These are phyloP conservation scores for Danio choprae DNA, from an alignment of 2,797 vertebrate species.

Conservation along the genomic window DNA sequence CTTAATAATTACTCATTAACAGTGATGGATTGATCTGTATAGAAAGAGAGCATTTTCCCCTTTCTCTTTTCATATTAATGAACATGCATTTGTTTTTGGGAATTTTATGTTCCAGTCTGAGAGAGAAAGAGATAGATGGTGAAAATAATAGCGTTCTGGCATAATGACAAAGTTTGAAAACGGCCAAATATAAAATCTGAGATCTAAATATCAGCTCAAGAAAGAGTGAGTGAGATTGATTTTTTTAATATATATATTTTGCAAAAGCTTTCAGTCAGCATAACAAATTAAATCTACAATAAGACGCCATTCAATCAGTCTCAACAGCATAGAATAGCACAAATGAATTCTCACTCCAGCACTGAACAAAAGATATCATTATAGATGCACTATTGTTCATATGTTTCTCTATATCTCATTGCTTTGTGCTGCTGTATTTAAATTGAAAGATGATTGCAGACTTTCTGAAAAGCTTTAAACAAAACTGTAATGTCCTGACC, in stretches of 20 bases:
- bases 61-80: not conserved
- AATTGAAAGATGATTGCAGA: not conserved
- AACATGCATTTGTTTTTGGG: not conserved
- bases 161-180: slow-evolving; percentile 10
- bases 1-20: not conserved
- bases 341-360: not conserved
- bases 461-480: slow-evolving; percentile 1
- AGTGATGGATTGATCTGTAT: slow-evolving; percentile 20
- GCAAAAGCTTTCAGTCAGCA: slow-evolving; percentile 15
- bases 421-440: slow-evolving; percentile 6
- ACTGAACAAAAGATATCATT: slow-evolving; percentile 29
- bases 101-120: not conserved
- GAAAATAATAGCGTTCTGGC: not conserved
- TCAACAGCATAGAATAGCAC: not conserved
- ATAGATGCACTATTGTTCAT: not conserved
- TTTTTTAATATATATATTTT: not conserved
- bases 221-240: slow-evolving; percentile 19
- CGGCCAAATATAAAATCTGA: slow-evolving; percentile 1
- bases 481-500: not conserved
- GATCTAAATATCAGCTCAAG: slow-evolving; percentile 14
- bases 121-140: not conserved
- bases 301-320: slow-evolving; percentile 5
- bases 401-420: not conserved
- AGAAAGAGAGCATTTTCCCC: not conserved
- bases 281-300: slow-evolving; percentile 28